Base-by-base conservation (phyloP, 2,888 invertebrate genomes). In the Melinaea marsaeus region DNA sequence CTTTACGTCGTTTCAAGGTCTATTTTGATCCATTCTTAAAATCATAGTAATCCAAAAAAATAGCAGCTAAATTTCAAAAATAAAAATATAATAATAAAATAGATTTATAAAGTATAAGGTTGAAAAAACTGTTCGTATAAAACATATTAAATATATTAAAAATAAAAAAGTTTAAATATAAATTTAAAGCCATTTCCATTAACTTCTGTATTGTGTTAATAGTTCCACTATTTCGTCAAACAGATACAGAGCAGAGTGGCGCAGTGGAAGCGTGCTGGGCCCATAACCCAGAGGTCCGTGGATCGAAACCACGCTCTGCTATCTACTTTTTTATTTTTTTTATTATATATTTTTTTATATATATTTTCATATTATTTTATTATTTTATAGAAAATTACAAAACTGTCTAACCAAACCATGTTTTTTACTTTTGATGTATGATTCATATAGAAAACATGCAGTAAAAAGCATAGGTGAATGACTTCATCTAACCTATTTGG, bases 221-320 rank as follows among this genome's bases (percentile, higher is more conserved):
- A n/a, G 13, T 57, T 3, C 2, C 6, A 33, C 48, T 59, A 64
- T 68, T 68, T 68, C 62, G 32, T 0, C 1, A 0, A 0, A 0
- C 0, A 0, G 0, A 1, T 7, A 34, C 47, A 64, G 57, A 94
- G 94, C 94, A 94, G 94, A 94, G 94, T 94, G 94, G 94, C 94
- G 94, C 94, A 94, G 94, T 93, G 94, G 94, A 94, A 93, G 94
- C 94, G 94, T 94, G 94, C 94, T 94, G 94, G 94, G 94, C 94
- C 94, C 94, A 94, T 94, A 94, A 95, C 94, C 95, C 95, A 95
- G 95, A 95, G 95, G 94, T 95, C 95, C 95, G 95, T 95, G 94
- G 95, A 95, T 95, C 94, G 95, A 95, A 95, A 95, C 94, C 94
- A 94, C 93, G 94, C 94, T 93, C 93, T 93, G 93, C 93, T 93